These are phyloP conservation scores for Bryconaethiops microstoma DNA, from an alignment of 2,797 vertebrate genomes.

Conservation along the genomic window DNA sequence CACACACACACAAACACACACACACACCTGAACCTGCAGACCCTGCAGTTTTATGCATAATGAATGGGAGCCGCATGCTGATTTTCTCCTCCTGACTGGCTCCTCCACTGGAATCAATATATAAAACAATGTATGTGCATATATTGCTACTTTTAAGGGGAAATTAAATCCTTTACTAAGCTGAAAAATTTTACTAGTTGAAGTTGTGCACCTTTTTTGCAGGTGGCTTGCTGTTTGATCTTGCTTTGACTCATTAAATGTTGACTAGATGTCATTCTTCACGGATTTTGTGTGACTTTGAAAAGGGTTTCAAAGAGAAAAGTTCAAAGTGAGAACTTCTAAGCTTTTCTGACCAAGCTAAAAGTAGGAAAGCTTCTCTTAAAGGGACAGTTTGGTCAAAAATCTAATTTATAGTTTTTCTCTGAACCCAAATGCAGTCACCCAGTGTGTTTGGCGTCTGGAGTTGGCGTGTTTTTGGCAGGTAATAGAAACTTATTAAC, in stretches of 20 bases:
- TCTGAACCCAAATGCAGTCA: not conserved
- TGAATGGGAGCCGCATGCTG: not conserved
- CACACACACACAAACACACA: too few relatives aligned
- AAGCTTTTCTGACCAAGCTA: not conserved
- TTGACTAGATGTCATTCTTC: not conserved
- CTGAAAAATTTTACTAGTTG: conserved; percentile 5
- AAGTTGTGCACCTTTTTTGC: conserved; percentile 14
- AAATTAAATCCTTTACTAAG: conserved; percentile 19
- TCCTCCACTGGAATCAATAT: conserved; percentile 1
- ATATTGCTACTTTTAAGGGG: conserved; percentile 26
- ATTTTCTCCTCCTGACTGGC: conserved; percentile 10
- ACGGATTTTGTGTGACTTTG: conserved; percentile 1
- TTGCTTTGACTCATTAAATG: conserved; percentile 16
- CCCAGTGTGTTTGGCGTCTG: not conserved
- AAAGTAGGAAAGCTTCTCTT: not conserved
- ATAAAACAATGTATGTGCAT: conserved; percentile 18
- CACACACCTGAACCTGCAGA: not conserved
- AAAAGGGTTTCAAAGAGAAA: conserved; percentile 6
- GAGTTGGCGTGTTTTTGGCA: not conserved
- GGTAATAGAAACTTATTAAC: not conserved
- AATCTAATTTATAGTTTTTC: not conserved
- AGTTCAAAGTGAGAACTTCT: not conserved
- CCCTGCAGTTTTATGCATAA: conserved; percentile 14
- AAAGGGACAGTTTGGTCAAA: not conserved
- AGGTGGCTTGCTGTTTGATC: conserved; percentile 36